Conservation (phyloP, 2,888 invertebrate genomes). For the Pammene aurita region DNA sequence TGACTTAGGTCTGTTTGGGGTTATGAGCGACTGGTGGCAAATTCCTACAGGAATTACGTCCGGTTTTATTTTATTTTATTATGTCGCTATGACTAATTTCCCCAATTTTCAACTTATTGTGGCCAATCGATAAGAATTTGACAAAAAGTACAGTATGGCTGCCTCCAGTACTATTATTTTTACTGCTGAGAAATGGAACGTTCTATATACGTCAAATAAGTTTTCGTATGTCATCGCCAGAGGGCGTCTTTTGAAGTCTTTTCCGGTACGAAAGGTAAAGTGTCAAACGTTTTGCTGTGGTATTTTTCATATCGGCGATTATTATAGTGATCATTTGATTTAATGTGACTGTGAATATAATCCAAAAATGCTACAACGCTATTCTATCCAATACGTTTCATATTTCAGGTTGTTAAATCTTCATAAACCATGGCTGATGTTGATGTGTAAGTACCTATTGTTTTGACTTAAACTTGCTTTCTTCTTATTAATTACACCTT, state of each 20-base stretch:
- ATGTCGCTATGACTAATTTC: too few relatives aligned
- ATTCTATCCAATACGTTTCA: constrained; percentile 61
- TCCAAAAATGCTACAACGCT: constrained; percentile 51
- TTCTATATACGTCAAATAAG: constrained; percentile 33
- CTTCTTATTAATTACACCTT: constrained; percentile 1
- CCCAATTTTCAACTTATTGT: too few relatives aligned
- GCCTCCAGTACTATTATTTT: too few relatives aligned
- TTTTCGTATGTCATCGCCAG: constrained; percentile 35
- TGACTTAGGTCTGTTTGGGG: too few relatives aligned
- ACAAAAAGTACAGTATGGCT: too few relatives aligned
- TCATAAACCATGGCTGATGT: constrained; percentile 89
- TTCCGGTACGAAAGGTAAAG: constrained; percentile 81
- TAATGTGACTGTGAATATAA: constrained; percentile 49
- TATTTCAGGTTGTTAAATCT: constrained; percentile 77
- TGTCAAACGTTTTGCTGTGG: constrained; percentile 70
- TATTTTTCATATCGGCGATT: constrained; percentile 67
- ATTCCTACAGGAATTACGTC: too few relatives aligned
- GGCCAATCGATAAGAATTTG: too few relatives aligned
- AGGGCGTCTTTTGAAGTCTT: constrained; percentile 57
- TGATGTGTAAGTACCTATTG: constrained; percentile 88
- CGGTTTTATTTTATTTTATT: too few relatives aligned
- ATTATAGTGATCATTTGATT: constrained; percentile 62
- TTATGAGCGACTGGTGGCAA: too few relatives aligned
- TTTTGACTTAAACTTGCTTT: constrained; percentile 46
- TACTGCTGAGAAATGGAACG: constrained; percentile 18